Base-by-base conservation (phyloP, 2,797 vertebrate species). In the Protosalanx chinensis region DNA sequence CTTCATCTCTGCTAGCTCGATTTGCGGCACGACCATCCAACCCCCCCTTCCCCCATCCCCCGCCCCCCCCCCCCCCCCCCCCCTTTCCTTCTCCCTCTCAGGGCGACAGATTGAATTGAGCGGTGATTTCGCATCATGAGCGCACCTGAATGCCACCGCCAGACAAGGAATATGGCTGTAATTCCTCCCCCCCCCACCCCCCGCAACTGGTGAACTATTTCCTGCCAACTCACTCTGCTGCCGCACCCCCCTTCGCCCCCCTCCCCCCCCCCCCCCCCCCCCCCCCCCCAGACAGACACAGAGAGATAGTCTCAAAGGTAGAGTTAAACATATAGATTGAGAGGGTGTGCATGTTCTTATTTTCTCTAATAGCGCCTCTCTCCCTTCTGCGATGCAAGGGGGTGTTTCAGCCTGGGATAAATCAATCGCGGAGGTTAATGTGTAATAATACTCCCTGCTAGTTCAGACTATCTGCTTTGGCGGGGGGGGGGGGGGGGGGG, bases 401-500 rank as follows among this genome's bases (percentile, higher is more conserved):
- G 59, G 51, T 57, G 66, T 57, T 33, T n/a, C 27, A 33, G 67
- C 13, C 32, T 59, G 33, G 56, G 56, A 59, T 27, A 73, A 76
- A 74, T 81, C 79, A 83, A 83, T 83, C 79, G 68, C 12, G 3
- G 29, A 64, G 76, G 67, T 76, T 77, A 73, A 76, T 72, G 66
- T 68, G 67, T 77, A 76, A 79, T 62, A 71, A 73, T 51, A 53
- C 73, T 73, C 64, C 63, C 60, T 68, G 13, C 46, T 58, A 27
- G 76, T 80, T 41, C 29, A 68, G 62, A 71, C 59, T 70, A 65
- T 46, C 41, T 63, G 30, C 74, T 75, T 63, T 3, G 33, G 71
- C 68, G 33, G 46, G 46, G 10, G 46, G 46, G 46, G 46, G 46
- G 8, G 46, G 16, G 18, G 51, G 41, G 41, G 41, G 1, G 35